Evolutionary conservation across 2,113 vertebrate genomes (phyloP).

Genomic region (Urocolius indicus): DNA sequence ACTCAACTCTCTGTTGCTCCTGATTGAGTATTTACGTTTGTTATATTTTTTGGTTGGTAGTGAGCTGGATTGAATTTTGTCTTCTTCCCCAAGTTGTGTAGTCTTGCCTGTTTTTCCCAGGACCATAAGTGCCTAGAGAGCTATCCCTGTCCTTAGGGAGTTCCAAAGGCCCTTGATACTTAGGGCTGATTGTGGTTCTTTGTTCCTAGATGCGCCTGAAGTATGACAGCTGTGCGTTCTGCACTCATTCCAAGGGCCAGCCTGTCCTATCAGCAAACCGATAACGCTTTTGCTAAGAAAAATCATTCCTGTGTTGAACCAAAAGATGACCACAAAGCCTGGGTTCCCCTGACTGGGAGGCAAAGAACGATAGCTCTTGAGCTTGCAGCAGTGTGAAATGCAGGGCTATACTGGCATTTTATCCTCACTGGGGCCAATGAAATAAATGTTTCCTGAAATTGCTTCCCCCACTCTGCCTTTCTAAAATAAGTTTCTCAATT

Average conservation of each 20-base stretch:
- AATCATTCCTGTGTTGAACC: background rate
- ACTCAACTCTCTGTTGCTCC: too few relatives aligned
- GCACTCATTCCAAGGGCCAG: background rate
- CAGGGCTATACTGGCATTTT: background rate
- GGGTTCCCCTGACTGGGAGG: background rate
- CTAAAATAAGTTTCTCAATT: background rate
- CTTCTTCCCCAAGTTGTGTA: too few relatives aligned
- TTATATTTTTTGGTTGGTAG: too few relatives aligned
- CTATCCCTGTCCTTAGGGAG: too few relatives aligned
- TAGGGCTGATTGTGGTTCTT: too few relatives aligned
- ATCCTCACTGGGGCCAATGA: background rate
- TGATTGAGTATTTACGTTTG: too few relatives aligned
- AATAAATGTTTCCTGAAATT: background rate
- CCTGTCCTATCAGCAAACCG: background rate
- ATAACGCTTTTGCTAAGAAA: background rate
- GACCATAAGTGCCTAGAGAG: too few relatives aligned
- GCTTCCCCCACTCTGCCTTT: background rate
- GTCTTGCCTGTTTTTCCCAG: too few relatives aligned
- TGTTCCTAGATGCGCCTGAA: too few relatives aligned
- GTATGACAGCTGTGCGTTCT: background rate
- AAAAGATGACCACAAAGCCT: background rate
- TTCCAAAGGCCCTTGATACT: too few relatives aligned
- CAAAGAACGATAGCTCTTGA: fast-evolving
- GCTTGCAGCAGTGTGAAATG: background rate
- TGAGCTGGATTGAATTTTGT: too few relatives aligned